Evolutionary conservation across 1,140 invertebrate genomes (phyloP), one percentile per base, ranked within the genome.

Genomic region (Xylocopa sonorina): DNA sequence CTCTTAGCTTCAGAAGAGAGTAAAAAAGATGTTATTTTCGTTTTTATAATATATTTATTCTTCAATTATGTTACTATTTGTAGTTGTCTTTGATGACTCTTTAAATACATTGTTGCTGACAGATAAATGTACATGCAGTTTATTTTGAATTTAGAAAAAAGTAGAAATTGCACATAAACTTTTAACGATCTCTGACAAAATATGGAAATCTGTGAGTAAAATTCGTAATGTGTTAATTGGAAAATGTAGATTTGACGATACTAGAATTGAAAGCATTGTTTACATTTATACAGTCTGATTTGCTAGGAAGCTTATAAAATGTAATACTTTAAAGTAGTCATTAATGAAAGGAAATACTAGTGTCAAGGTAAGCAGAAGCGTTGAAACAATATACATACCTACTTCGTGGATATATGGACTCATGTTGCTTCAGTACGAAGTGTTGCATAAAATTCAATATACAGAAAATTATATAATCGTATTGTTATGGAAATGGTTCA

Each of bases 401-500:
- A 60, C 55, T 48, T 24, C 60, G 27, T 83, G n/a, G 67, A 57
- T 60, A 68, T 32, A 53, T 78, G 50, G 76, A 75, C 78, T 80
- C 50, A 76, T 69, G 38, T 76, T 75, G 34, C 38, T 51, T 48
- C 16, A 55, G 38, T 68, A 29, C 32, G 55, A 75, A 75, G 57
- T 53, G 41, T 72, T 75, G 18, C 24, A 50, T 18, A 24, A 62
- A 29, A 24, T 48, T 29, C 53, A 41, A 41, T 32, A n/a, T n/a
- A n/a, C n/a, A 51, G 38, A 27, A 46, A 32, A 66, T 21, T 68
- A 62, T 57, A 5, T 71, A 85, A 78, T 82, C 38, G 67, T 41
- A 71, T 55, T 48, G 50, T 73, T 82, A 43, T 83, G 73, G 75
- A 86, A 89, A 89, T 88, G 81, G 94, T 93, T 81, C 94, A 99